Evolutionary conservation across 2,797 vertebrate species (phyloP).

Genomic region (Chaetophractus vellerosus): DNA sequence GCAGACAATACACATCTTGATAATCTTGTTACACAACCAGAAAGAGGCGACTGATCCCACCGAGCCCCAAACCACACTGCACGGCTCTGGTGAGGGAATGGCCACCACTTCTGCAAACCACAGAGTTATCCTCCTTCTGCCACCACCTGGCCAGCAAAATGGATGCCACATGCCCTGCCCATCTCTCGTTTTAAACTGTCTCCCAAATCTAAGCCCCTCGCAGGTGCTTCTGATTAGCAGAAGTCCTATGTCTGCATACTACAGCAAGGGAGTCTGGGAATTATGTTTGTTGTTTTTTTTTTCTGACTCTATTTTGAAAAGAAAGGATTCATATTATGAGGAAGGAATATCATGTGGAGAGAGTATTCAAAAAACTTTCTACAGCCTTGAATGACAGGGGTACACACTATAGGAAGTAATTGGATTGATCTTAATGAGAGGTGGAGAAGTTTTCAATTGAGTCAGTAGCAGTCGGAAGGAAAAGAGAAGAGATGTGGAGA

Average conservation of each 20-base stretch:
- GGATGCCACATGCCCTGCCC: background rate
- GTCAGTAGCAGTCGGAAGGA: background rate
- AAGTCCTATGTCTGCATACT: background rate
- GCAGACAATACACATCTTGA: background rate
- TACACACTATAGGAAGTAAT: background rate
- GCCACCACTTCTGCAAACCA: no score
- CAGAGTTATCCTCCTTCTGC: background rate
- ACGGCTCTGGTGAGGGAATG: background rate
- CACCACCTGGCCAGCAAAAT: no score
- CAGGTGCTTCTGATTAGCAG: background rate
- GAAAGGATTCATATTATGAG: background rate
- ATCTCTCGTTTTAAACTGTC: background rate
- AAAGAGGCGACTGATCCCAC: rapidly evolving
- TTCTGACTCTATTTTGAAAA: background rate
- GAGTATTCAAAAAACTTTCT: background rate
- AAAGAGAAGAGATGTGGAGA: background rate
- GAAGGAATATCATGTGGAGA: background rate
- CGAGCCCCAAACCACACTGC: background rate
- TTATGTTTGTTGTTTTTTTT: background rate
- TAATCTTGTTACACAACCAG: background rate
- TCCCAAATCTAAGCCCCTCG: background rate
- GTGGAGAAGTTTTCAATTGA: background rate
- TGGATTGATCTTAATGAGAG: background rate
- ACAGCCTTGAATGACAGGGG: background rate
- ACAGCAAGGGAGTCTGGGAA: background rate